Conservation (phyloP, 1,140 invertebrate species). For the Matsumurasca onukii region DNA sequence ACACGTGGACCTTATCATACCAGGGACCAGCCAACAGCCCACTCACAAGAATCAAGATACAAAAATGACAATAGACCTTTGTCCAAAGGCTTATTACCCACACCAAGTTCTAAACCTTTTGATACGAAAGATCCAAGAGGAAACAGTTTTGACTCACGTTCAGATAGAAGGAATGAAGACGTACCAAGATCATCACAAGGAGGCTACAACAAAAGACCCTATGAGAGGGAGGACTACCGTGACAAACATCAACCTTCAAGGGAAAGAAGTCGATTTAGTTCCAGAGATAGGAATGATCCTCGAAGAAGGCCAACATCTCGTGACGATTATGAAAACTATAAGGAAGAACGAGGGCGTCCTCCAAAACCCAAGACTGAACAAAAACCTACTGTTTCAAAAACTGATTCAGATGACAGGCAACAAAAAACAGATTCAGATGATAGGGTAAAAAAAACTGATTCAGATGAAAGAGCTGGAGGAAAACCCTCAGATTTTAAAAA, state of each 20-base stretch:
- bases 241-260: background rate
- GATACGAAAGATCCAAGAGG: background rate
- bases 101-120: background rate
- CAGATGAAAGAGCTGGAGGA: background rate
- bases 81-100: background rate
- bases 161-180: background rate
- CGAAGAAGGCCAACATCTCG: background rate
- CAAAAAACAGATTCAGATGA: background rate
- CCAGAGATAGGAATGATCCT: background rate
- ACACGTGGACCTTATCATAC: no score
- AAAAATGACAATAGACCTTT: background rate
- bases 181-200: background rate
- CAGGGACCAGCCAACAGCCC: background rate
- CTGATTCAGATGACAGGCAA: background rate
- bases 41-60: background rate
- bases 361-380: background rate
- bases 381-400: background rate
- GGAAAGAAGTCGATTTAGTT: background rate
- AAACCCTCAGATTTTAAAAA: background rate
- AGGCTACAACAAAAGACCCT: conserved; percentile 2
- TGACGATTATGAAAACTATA: background rate
- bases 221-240: background rate
- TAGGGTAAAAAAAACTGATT: background rate
- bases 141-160: background rate
- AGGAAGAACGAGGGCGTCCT: background rate